Conservation (phyloP, 1,140 invertebrate species). For the Marisa cornuarietis region DNA sequence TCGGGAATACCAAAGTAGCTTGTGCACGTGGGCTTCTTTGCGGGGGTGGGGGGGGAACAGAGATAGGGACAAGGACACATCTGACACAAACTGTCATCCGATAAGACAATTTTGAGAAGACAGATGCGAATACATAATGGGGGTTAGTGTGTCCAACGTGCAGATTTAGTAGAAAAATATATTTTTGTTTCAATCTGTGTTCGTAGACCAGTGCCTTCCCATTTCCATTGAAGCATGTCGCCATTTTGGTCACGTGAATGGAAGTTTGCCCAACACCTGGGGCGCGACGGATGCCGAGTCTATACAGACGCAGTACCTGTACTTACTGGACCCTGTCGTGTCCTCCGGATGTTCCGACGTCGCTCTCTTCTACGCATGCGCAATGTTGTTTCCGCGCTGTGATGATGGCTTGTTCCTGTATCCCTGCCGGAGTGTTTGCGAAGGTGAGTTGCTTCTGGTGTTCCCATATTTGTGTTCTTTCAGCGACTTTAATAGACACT, state of each 20-base stretch:
- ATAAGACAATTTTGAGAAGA: no score
- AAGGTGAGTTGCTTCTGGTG: constrained; percentile 10
- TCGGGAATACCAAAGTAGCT: no score
- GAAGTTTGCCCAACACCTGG: constrained; percentile 19
- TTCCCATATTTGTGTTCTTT: no score
- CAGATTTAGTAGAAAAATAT: background rate
- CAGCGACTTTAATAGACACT: no score
- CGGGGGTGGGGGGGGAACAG: no score
- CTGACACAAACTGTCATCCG: no score
- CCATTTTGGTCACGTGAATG: constrained; percentile 21
- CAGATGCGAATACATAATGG: background rate
- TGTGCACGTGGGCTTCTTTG: no score
- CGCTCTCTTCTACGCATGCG: constrained; percentile 25
- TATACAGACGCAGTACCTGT: background rate
- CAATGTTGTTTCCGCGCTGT: constrained; percentile 26
- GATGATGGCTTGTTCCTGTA: constrained; percentile 6
- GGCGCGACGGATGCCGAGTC: background rate
- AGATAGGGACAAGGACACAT: no score
- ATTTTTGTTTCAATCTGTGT: background rate
- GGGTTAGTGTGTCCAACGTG: background rate
- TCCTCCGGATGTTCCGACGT: constrained; percentile 11
- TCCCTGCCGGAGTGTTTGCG: constrained; percentile 21
- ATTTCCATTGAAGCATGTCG: constrained; percentile 16
- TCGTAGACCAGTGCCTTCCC: constrained; percentile 11
- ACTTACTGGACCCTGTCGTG: background rate